Percentiles rank a stretch among this genome's conserved stretches.
Evolutionary conservation across 1,140 invertebrate genomes (phyloP).

Genomic region (Caerostris darwini): DNA sequence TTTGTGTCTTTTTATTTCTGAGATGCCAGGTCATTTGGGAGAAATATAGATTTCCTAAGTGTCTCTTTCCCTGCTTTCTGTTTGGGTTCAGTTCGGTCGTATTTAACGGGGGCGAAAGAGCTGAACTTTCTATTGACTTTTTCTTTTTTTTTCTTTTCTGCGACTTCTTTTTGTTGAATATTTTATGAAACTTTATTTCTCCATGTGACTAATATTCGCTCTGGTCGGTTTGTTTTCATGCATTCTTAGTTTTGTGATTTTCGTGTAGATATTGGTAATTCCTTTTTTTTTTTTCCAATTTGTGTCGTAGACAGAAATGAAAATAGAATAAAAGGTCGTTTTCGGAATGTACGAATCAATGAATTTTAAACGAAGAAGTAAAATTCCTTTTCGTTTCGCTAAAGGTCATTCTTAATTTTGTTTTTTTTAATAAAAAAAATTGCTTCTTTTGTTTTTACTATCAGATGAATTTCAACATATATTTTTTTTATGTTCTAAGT

Average conservation of each 20-base stretch:
- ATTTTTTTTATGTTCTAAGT: too few relatives aligned
- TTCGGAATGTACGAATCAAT: background rate
- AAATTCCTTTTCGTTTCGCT: too few relatives aligned
- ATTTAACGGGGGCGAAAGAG: slow-evolving; percentile 37
- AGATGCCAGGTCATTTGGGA: slow-evolving; percentile 35
- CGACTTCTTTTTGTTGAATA: background rate
- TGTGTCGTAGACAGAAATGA: background rate
- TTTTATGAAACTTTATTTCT: slow-evolving; percentile 29
- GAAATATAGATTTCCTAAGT: slow-evolving; percentile 62
- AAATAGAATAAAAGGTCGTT: background rate
- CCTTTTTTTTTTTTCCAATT: background rate
- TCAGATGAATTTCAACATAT: too few relatives aligned
- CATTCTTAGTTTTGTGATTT: background rate
- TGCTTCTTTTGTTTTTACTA: too few relatives aligned
- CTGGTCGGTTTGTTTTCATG: background rate
- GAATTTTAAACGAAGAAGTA: background rate
- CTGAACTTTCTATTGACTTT: slow-evolving; percentile 1
- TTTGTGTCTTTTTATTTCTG: slow-evolving; percentile 48
- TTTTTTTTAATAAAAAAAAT: too few relatives aligned
- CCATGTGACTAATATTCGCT: background rate
- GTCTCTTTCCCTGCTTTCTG: slow-evolving; percentile 23
- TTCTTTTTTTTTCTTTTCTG: background rate
- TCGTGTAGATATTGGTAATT: background rate
- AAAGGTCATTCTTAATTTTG: too few relatives aligned
- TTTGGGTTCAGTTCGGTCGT: slow-evolving; percentile 30